Evolutionary conservation across 2,888 invertebrate species (phyloP), one percentile per base, ranked within the genome.

Genomic region (Polyommatus iphigenia): DNA sequence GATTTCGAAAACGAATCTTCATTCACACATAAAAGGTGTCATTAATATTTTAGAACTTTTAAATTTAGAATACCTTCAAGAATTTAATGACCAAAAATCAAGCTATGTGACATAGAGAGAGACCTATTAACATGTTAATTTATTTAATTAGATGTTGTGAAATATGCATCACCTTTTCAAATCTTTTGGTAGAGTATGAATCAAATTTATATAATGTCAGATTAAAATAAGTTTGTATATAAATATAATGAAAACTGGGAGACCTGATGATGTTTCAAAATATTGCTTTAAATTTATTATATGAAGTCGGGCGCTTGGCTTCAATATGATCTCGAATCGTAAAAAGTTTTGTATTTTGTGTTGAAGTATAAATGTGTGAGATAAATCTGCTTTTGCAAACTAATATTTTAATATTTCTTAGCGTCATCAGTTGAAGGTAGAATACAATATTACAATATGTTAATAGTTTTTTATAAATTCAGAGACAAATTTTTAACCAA

Each of bases 291-390:
- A 90, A 88, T 85, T 86, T 85, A 92, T 87, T 91, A 92, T 87
- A 90, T 83, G 86, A 85, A 90, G 92, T 89, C 90, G 84, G 87
- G 88, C 85, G 90, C 80, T 85, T 86, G 92, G 82, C 91, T 91
- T 89, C 84, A 84, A 87, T 84, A 87, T 92, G 93, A 93, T 93
- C 93, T 93, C 93, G 90, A 91, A 91, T 91, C 88, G 87, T 85
- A 87, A 85, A 87, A 82, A 85, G 80, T 81, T 41, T 41, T 10
- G 80, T 83, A 81, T 83, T 82, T 83, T 84, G 79, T 78, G 73
- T 76, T 72, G 71, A 78, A 76, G 76, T 75, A 76, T 76, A 77
- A 71, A 54, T 73, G 78, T 62, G 36, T 59, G 59, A 32, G 57
- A 29, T 29, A 75, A 75, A 32, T 75, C 75, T 54, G 50, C 75